Percentiles rank a stretch among this genome's conserved stretches.
phyloP scores from a whole-genome alignment of 2,888 invertebrate genomes.

The Lasioglossum vierecki region DNA sequence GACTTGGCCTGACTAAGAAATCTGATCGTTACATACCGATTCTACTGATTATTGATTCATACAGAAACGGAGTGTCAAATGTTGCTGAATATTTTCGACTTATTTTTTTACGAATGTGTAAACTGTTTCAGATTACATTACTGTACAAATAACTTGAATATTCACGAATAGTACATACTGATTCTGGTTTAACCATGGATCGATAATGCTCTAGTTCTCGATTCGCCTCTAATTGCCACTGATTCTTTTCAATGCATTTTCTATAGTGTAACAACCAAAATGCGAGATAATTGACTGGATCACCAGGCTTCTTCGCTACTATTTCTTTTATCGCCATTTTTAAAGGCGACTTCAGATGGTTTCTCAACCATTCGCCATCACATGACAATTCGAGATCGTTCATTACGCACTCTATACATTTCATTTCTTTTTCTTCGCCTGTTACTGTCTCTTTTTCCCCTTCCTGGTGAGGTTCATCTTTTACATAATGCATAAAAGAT shows the following conservation, averaged over 20 bases:
- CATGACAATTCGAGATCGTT: conserved; percentile 52
- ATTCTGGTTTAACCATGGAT: conserved; percentile 26
- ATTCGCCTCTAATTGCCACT: conserved; percentile 46
- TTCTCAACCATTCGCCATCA: conserved; percentile 64
- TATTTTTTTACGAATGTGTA: neutral
- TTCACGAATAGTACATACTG: conserved; percentile 28
- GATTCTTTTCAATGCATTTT: conserved; percentile 81
- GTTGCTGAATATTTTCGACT: neutral
- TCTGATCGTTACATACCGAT: neutral
- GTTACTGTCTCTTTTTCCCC: neutral
- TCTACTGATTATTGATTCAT: neutral
- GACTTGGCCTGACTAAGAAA: neutral
- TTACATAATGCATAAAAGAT: neutral
- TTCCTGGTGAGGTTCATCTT: neutral
- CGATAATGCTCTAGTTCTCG: conserved; percentile 55
- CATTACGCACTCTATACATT: conserved; percentile 16
- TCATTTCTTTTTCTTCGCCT: neutral
- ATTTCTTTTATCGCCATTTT: conserved; percentile 84
- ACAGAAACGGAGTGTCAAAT: neutral
- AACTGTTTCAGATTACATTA: neutral
- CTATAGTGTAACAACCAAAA: conserved; percentile 85
- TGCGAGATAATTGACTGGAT: conserved; percentile 85
- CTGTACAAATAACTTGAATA: neutral
- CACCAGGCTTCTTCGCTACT: conserved; percentile 83
- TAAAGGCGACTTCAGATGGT: conserved; percentile 76